Conservation (phyloP, 2,113 vertebrate genomes). For the Nansenia antarctica region DNA sequence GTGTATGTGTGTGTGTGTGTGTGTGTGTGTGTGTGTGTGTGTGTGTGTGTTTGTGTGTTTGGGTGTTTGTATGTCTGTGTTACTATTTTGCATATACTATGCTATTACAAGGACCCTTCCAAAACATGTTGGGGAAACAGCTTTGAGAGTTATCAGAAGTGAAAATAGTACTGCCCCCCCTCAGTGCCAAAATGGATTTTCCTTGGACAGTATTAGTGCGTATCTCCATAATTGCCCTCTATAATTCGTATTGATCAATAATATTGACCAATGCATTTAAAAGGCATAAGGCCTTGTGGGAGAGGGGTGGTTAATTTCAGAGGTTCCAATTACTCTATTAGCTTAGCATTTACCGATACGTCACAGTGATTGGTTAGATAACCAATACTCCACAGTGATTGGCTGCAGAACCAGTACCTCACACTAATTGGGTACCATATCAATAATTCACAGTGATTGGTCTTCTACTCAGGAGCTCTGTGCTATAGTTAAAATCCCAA, state of each 20-base stretch:
- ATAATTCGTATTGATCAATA: constrained; percentile 58
- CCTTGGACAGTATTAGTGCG: constrained; percentile 40
- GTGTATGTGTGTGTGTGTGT: background rate
- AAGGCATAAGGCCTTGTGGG: background rate
- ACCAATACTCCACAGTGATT: background rate
- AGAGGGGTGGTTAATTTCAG: constrained; percentile 3
- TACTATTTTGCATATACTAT: background rate
- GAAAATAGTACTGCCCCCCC: background rate
- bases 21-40: constrained; percentile 12
- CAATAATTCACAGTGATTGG: background rate
- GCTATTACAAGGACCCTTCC: background rate
- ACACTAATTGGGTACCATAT: background rate
- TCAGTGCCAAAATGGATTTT: constrained; percentile 34
- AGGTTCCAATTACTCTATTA: constrained; percentile 7
- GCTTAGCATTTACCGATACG: background rate
- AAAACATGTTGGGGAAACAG: background rate
- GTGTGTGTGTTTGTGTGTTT: too few relatives aligned
- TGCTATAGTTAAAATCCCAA: background rate
- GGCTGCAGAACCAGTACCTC: background rate
- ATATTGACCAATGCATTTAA: constrained; percentile 49
- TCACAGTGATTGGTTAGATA: background rate
- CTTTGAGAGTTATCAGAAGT: background rate
- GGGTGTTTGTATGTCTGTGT: background rate
- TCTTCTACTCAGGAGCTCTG: background rate
- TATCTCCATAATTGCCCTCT: constrained; percentile 54